These are phyloP conservation scores for Euborellia annulipes DNA, from an alignment of 1,140 invertebrate genomes.

Conservation along the genomic window DNA sequence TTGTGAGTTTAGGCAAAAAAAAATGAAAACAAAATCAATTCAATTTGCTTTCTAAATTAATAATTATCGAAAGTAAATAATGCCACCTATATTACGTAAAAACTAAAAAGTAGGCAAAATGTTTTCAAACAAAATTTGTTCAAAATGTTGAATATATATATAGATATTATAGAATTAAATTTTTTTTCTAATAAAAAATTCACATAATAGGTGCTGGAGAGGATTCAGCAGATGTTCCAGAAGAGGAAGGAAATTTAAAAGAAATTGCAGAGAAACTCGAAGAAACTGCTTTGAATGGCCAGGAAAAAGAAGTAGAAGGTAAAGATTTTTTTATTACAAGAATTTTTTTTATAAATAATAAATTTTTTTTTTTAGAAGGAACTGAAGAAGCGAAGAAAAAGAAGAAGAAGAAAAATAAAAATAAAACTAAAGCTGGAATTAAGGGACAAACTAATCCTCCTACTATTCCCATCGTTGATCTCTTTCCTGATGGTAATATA, in stretches of 20 bases:
- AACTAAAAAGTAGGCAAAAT: too few relatives aligned
- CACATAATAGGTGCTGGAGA: slow-evolving; percentile 28
- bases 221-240: slow-evolving; percentile 28
- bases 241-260: slow-evolving; percentile 20
- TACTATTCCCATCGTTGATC: slow-evolving; percentile 64
- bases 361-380: slow-evolving; percentile 13
- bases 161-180: too few relatives aligned
- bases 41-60: too few relatives aligned
- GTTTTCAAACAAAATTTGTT: too few relatives aligned
- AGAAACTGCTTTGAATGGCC: slow-evolving; percentile 10
- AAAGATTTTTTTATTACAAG: not conserved
- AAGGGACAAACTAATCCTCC: slow-evolving; percentile 68
- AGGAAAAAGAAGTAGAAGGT: slow-evolving; percentile 17
- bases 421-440: slow-evolving; percentile 28
- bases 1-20: too few relatives aligned
- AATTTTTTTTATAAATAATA: slow-evolving; percentile 3
- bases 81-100: too few relatives aligned
- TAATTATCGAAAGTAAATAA: too few relatives aligned
- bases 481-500: slow-evolving; percentile 65
- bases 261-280: slow-evolving; percentile 3
- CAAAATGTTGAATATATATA: too few relatives aligned
- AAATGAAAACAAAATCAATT: too few relatives aligned
- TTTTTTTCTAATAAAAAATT: too few relatives aligned
- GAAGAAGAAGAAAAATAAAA: slow-evolving; percentile 33
- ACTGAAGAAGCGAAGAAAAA: slow-evolving; percentile 40